A percentile compares a stretch with the other conserved stretches of the same genome.
These are phyloP conservation scores for Drosophila tsacasi DNA, from an alignment of 1,140 invertebrate species.

Conservation along the genomic window DNA sequence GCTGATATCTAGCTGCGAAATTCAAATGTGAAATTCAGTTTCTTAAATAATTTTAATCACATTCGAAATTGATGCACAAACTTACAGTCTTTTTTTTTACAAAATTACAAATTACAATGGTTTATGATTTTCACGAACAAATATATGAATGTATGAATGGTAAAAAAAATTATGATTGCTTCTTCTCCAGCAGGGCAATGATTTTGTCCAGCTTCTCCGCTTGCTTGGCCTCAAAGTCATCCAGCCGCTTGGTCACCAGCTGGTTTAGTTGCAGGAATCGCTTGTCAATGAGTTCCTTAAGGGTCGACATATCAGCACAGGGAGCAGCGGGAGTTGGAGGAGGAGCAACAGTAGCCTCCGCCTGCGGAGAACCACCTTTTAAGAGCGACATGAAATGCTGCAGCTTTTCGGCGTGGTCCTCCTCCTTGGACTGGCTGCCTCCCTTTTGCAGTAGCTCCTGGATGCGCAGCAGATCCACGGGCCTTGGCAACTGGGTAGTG, in stretches of 20 bases:
- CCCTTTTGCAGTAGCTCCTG: constrained; percentile 65
- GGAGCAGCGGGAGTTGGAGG: background rate
- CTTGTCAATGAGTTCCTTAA: constrained; percentile 44
- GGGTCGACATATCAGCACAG: constrained; percentile 1
- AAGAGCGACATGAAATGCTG: constrained; percentile 63
- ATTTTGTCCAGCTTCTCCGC: constrained; percentile 56
- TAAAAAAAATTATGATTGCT: constrained; percentile 16
- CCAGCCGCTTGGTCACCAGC: constrained; percentile 47
- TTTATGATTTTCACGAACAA: constrained; percentile 2
- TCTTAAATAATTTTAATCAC: constrained; percentile 25
- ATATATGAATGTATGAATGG: background rate
- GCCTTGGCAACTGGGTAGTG: constrained; percentile 66
- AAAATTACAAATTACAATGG: constrained; percentile 21
- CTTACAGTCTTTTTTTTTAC: constrained; percentile 21
- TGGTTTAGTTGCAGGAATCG: constrained; percentile 47
- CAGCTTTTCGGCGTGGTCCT: constrained; percentile 54
- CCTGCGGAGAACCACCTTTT: constrained; percentile 25
- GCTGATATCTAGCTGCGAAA: constrained; percentile 3
- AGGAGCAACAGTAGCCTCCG: background rate
- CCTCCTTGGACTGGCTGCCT: constrained; percentile 20
- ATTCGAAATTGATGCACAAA: constrained; percentile 26
- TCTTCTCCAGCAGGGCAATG: constrained; percentile 53
- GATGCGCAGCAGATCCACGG: constrained; percentile 62
- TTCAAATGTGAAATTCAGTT: background rate
- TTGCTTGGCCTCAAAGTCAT: constrained; percentile 57